Evolutionary conservation across 2,797 vertebrate genomes (phyloP), one percentile per base, ranked within the genome.

Genomic region (Otolemur crassicaudatus): DNA sequence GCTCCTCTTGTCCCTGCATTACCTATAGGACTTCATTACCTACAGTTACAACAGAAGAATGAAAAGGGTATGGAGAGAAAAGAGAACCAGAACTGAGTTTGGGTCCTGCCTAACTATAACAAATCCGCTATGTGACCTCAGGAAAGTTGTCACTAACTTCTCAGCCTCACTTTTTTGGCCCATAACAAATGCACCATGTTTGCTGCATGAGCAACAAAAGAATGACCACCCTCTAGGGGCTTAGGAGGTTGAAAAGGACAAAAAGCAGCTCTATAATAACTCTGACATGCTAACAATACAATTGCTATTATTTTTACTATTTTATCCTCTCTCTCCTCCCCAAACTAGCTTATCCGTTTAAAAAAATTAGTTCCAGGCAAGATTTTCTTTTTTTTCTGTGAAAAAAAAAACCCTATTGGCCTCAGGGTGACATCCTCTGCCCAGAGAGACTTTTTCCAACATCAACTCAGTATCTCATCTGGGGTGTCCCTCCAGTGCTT

Each of bases 291-390:
- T 72, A 31, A 43, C 27, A 65, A 72, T 86, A 81, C 8, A 43
- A 17, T 13, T 67, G 43, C 31, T 63, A 63, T 46, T 90, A 31
- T 75, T 90, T 86, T 87, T 43, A 49, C 49, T 92, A 27, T 91
- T 89, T 81, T 82, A 61, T 23, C 53, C 53, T 65, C 34, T 31
- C 69, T 46, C 76, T 73, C 60, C 23, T 70, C 73, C 72, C 43
- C 5, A 93, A 95, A 80, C n/a, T 31, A 90, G 79, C 37, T 81
- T 67, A 86, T 96, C n/a, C 61, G 76, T 97, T 94, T 90, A 37
- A 79, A 93, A 61, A 93, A 93, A 58, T 37, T 92, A 90, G 34
- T 75, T 88, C 49, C 83, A 93, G 60, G 67, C 49, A 88, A 96
- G 53, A 81, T 46, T 86, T 31, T n/a, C 17, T 13, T 22, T n/a